Base-by-base conservation (phyloP, 2,888 invertebrate species). In the Pheosia tremula region DNA sequence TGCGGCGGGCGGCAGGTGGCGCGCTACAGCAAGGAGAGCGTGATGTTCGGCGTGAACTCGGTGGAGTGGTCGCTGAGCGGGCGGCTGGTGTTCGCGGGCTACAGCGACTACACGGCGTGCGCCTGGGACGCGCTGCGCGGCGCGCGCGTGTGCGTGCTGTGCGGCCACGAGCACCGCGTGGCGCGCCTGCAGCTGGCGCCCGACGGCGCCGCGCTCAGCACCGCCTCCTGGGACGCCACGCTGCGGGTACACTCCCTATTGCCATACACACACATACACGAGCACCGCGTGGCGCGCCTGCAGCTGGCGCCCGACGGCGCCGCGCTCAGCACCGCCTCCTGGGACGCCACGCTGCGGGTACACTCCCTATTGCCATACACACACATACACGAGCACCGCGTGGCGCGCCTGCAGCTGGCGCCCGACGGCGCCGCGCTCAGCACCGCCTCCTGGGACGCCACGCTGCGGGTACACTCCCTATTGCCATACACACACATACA, bases 61-160 rank as follows among this genome's bases (percentile, higher is more conserved):
- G 99, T 99, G 53, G 99, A 99, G 91, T 98, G 99, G 89, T 99
- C 99, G 66, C 96, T 98, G 56, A 98, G 98, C 89, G 98, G 97
- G 37, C 97, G 99, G 24, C 94, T 99, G 70, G 94, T 99, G 77
- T 99, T 99, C 94, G 99, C 99, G 77, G 99, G 99, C 63, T 99
- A 99, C 94, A 98, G 98, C 88, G 99, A 99, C 94, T 99, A 99
- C 91, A 99, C 99, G 47, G 98, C 99, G 60, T 98, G 99, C 91
- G 97, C 99, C 47, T 99, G 99, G 99, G 99, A 99, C 93, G 98
- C 98, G 49, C 94, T 99, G 70, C 99, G 99, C 86, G 98, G 98
- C 75, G 96, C 96, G 78, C 95, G 99, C 68, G 96, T 98, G 57
- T 97, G 97, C 83, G 95, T 98, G 75, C 93, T 99, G 63, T 98